phyloP scores from a whole-genome alignment of 2,888 invertebrate genomes.

The Chirona hameri region DNA sequence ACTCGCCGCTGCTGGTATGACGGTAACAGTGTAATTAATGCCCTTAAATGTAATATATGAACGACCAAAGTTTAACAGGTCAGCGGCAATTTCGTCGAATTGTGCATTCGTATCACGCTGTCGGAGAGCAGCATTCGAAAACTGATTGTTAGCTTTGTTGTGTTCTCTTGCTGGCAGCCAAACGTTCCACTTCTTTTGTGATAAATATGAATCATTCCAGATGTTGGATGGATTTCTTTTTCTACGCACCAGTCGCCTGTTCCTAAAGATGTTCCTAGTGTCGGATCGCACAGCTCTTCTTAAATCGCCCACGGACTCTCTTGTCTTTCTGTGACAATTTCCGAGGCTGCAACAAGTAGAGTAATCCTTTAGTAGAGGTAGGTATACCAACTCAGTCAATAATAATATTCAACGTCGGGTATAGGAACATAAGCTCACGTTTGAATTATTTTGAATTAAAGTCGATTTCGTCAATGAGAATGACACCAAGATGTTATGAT shows the following conservation, averaged over 20 bases:
- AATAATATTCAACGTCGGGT: too few species aligned
- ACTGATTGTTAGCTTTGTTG: not conserved
- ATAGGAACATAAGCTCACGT: too few species aligned
- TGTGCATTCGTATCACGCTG: not conserved
- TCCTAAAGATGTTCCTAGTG: not conserved
- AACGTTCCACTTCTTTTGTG: not conserved
- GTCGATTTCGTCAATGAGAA: too few species aligned
- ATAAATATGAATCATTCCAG: not conserved
- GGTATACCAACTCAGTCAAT: too few species aligned
- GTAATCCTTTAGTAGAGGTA: not conserved
- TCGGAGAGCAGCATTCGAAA: too few species aligned
- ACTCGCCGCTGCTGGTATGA: not conserved
- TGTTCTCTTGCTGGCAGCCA: not conserved
- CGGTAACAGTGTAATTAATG: not conserved
- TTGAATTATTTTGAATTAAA: too few species aligned
- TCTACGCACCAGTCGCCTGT: not conserved
- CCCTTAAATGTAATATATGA: not conserved
- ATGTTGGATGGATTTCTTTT: not conserved
- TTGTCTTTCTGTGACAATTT: not conserved
- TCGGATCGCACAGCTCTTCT: not conserved
- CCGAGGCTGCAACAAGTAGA: not conserved
- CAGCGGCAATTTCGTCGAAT: not conserved
- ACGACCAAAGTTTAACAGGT: not conserved
- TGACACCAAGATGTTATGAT: too few species aligned
- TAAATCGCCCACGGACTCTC: rapidly evolving